Evolutionary conservation across 2,888 invertebrate species (phyloP).

Genomic region (Oeneis ivallda): DNA sequence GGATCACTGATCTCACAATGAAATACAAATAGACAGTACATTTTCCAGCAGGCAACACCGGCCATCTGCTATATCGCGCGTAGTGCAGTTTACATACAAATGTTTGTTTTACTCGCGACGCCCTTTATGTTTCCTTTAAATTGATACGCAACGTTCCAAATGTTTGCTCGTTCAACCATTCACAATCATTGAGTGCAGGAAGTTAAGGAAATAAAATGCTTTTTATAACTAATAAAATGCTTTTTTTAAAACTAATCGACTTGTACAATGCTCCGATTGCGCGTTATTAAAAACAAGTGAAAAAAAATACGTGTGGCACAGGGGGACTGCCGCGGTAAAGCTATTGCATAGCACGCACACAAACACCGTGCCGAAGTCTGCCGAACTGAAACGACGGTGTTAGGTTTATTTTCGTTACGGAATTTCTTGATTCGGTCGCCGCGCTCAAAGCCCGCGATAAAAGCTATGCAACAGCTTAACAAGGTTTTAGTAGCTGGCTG

Average conservation of each 20-base stretch:
- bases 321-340: too few species aligned
- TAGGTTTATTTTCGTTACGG: too few species aligned
- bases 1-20: slow-evolving; percentile 19
- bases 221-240: background rate
- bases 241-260: background rate
- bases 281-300: too few species aligned
- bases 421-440: too few species aligned
- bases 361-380: too few species aligned
- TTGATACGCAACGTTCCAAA: background rate
- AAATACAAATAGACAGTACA: slow-evolving; percentile 28
- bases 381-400: too few species aligned
- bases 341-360: too few species aligned
- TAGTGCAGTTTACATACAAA: slow-evolving; percentile 38
- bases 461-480: too few species aligned
- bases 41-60: slow-evolving; percentile 25
- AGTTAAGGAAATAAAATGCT: background rate
- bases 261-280: too few species aligned
- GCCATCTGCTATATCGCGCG: slow-evolving; percentile 33
- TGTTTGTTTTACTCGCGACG: slow-evolving; percentile 30
- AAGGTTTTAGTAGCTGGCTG: too few species aligned
- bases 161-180: background rate
- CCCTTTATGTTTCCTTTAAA: slow-evolving; percentile 1
- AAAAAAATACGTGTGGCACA: too few species aligned
- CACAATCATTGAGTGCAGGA: background rate
- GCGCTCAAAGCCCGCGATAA: too few species aligned